Percentiles rank a stretch among this genome's conserved stretches.
Evolutionary conservation across 2,113 vertebrate species (phyloP).

Genomic region (Cygnus buccinator): DNA sequence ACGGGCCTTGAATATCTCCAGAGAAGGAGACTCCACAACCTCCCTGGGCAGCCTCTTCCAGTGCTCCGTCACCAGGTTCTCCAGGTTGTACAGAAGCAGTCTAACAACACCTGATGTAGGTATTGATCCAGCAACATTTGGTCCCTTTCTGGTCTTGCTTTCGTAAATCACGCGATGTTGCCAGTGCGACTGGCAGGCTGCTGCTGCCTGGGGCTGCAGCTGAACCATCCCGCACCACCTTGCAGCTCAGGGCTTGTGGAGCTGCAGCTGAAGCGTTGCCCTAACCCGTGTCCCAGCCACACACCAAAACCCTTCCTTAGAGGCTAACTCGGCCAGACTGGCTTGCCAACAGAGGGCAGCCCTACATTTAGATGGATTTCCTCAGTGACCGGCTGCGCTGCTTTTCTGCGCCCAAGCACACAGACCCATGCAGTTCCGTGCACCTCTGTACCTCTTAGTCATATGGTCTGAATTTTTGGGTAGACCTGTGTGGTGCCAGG

Average conservation of each 20-base stretch:
- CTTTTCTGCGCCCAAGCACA: neutral
- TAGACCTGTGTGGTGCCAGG: too few species aligned
- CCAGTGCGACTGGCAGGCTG: accelerated
- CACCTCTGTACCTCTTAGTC: too few species aligned
- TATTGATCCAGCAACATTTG: neutral
- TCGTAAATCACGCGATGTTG: neutral
- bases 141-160: neutral
- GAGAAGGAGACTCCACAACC: too few species aligned
- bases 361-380: neutral
- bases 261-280: too few species aligned
- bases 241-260: neutral
- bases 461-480: too few species aligned
- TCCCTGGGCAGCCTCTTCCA: too few species aligned
- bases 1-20: too few species aligned
- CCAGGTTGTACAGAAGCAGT: neutral
- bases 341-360: neutral
- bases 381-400: neutral
- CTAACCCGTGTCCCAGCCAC: neutral
- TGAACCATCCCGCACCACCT: neutral
- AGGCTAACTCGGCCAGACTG: neutral
- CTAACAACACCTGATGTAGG: neutral
- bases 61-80: too few species aligned
- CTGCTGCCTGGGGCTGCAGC: neutral
- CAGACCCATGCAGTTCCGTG: accelerated
- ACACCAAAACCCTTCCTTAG: neutral